Base-by-base conservation (phyloP, 2,888 invertebrate genomes). In the Molanna angustata region DNA sequence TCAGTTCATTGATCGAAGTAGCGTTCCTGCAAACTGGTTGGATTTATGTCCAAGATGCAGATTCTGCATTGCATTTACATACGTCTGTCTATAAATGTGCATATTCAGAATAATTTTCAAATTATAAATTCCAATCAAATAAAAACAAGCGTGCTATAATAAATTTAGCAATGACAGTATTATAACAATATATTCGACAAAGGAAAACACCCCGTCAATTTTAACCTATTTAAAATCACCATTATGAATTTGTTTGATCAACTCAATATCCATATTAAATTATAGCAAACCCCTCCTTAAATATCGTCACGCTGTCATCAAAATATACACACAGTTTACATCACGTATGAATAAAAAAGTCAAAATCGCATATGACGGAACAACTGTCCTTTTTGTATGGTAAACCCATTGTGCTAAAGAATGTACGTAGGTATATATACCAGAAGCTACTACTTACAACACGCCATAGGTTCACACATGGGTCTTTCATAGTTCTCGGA, bases 201-300 rank as follows among this genome's bases (percentile, higher is more conserved):
- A 3, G 14, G n/a, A n/a, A n/a, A n/a, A n/a, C 16, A 37, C 18
- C 18, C 18, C 16, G 37, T 2, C 16, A 4, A 37, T 17, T 16
- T 37, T 42, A 42, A 49, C 49, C 33, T 46, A 54, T 49, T 49
- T 45, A 49, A 45, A 42, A 37, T 17, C 37, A 37, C 37, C 11
- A 14, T 44, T 13, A 39, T 35, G 45, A 54, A 50, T 50, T 54
- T 50, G 50, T 54, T 54, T 54, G 54, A 50, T 46, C 46, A 54
- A 43, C 41, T 50, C 47, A 54, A 54, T 50, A 47, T 37, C 41
- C 44, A 46, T 46, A 46, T 49, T 54, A 54, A 42, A 49, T 42
- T 27, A 17, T 18, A 11, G 9, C 20, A 27, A 32, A 35, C 47
- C 44, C 37, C 31, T 48, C 17, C 45, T n/a, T 48, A 20, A 4